phyloP scores from a whole-genome alignment of 2,113 vertebrate genomes.

The Delphinapterus leucas region DNA sequence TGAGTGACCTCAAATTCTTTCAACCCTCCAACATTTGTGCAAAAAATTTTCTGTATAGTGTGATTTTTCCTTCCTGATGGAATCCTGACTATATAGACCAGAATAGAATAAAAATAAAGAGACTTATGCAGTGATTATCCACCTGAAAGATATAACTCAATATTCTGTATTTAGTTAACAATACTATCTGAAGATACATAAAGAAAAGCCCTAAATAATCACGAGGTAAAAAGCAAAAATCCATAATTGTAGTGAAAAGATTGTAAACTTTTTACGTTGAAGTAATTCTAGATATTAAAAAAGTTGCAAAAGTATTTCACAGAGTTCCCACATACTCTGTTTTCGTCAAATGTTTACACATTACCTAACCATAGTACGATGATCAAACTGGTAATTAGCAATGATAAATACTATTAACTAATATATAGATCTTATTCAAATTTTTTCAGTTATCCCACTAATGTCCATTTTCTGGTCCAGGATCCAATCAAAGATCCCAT shows the following conservation, averaged over 20 bases:
- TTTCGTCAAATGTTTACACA: neutral
- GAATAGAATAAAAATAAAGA: neutral
- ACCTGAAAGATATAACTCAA: neutral
- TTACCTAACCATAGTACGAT: neutral
- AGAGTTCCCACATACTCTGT: neutral
- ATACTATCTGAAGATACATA: neutral
- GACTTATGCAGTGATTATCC: neutral
- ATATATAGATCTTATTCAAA: neutral
- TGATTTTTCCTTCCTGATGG: neutral
- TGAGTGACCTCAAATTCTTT: neutral
- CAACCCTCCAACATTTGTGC: neutral
- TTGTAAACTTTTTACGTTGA: neutral
- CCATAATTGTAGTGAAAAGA: neutral
- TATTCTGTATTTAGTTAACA: neutral
- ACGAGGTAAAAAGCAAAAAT: neutral
- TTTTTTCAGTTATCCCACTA: neutral
- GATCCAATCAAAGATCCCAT: neutral
- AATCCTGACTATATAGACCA: neutral
- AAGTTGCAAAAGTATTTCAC: neutral
- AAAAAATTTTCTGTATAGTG: neutral
- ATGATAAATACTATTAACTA: neutral
- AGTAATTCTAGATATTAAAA: neutral
- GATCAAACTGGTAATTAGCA: neutral
- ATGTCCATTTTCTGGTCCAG: neutral
- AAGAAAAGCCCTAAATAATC: neutral